Evolutionary conservation across 2,113 vertebrate species (phyloP), one percentile per base, ranked within the genome.

Genomic region (Butastur rufipennis): DNA sequence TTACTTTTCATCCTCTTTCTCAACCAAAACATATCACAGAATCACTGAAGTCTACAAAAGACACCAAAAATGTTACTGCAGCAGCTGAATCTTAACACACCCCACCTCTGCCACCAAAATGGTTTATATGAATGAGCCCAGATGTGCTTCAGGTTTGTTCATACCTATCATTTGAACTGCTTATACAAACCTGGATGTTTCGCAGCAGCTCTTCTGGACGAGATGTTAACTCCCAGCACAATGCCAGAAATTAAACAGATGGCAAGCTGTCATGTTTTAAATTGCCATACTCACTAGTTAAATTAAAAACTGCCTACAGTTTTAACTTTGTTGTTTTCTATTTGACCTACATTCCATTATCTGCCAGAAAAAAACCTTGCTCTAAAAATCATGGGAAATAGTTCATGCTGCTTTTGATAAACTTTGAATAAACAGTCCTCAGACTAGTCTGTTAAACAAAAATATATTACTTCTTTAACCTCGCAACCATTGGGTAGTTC

Each of bases 391-490:
- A 85, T 71, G 67, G 92, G 90, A 96, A 96, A 84, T 27, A 2
- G 38, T 66, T 81, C 52, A 50, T 63, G 72, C 12, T 83, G 40
- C 6, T 95, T 92, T 83, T 92, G 88, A 96, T 88, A 92, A 95
- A 82, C 32, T 45, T 83, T 85, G 50, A 73, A 82, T 73, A 93
- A 93, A 92, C 75, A 92, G 40, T 70, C n/a, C 32, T 83, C 38
- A 72, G 70, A 72, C 40, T 88, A 86, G 63, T 70, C 52, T 62
- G 9, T 48, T 85, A 83, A 90, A 90, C 21, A 16, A 62, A 95
- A 94, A 86, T 66, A 52, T 55, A 93, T 74, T 42, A 66, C 29
- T 83, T 56, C 29, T 88, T 96, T 83, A 95, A 92, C 72, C 82
- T 95, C 92, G 67, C 26, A 85, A 29, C 58, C 45, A 86, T 23